These are phyloP conservation scores for Emydocephalus ijimae DNA, from an alignment of 2,113 vertebrate species.

Conservation along the genomic window DNA sequence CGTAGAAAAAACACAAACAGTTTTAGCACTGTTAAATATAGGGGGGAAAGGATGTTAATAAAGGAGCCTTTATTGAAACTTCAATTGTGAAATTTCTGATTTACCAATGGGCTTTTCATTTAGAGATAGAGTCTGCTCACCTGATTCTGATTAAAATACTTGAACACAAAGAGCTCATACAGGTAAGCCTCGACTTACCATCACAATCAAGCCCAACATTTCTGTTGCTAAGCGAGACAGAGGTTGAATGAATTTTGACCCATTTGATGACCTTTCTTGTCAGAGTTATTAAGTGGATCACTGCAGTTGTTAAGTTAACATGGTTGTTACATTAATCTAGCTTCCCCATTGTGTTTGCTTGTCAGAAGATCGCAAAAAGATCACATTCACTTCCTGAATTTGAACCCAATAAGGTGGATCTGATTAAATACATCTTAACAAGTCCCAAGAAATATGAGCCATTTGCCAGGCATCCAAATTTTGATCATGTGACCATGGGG, in stretches of 20 bases:
- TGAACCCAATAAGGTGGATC: no score
- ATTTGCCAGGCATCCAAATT: not conserved
- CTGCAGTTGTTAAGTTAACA: not conserved
- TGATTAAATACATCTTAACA: no score
- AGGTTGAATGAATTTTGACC: not conserved
- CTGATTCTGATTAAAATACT: not conserved
- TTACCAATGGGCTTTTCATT: not conserved
- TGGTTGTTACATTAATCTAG: no score
- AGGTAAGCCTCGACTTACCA: not conserved
- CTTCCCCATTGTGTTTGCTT: not conserved
- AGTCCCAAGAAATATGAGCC: not conserved
- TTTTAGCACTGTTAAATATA: not conserved
- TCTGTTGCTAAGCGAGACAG: not conserved
- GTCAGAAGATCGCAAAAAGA: not conserved
- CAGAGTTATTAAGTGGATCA: not conserved
- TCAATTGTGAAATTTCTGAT: not conserved
- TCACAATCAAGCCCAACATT: not conserved
- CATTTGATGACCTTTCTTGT: not conserved
- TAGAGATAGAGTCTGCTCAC: not conserved
- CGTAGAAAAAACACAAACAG: not conserved
- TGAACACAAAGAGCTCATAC: not conserved
- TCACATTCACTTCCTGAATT: no score
- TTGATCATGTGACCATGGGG: not conserved
- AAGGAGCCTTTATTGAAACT: not conserved
- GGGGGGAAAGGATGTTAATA: not conserved